Conservation (phyloP, 2,797 vertebrate genomes). For the Poecilia picta region DNA sequence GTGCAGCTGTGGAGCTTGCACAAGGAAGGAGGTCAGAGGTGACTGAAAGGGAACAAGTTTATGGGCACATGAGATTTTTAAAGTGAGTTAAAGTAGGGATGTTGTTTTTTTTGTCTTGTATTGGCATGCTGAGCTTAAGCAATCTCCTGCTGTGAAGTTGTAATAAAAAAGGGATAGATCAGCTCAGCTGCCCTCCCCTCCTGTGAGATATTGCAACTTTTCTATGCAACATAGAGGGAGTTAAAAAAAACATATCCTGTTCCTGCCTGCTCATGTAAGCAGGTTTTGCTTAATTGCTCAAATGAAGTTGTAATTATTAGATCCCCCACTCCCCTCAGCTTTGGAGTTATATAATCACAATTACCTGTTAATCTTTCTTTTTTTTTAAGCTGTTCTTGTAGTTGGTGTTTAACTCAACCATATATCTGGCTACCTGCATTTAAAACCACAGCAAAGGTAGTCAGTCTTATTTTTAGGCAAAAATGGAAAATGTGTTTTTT, state of each 20-base stretch:
- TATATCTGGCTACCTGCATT: background rate
- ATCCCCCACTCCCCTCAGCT: background rate
- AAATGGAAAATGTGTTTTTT: conserved; percentile 13
- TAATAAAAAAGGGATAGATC: conserved; percentile 60
- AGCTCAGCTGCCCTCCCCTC: conserved; percentile 45
- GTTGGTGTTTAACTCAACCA: background rate
- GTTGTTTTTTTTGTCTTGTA: conserved; percentile 16
- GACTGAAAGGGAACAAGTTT: conserved; percentile 41
- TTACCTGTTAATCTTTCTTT: background rate
- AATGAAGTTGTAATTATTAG: background rate
- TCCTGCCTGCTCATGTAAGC: conserved; percentile 32
- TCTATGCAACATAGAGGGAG: conserved; percentile 56
- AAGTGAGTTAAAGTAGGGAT: conserved; percentile 3
- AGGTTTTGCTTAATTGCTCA: conserved; percentile 25
- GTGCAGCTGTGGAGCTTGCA: conserved; percentile 60
- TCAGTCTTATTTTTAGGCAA: background rate
- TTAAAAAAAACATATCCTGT: conserved; percentile 4
- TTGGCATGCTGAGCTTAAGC: conserved; percentile 39
- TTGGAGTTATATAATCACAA: conserved; percentile 35
- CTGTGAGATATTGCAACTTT: conserved; percentile 32
- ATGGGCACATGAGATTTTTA: conserved; percentile 12
- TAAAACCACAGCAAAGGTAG: background rate
- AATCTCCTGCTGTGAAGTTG: conserved; percentile 56
- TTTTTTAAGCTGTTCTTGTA: background rate
- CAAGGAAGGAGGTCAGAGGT: conserved; percentile 62